Base-by-base conservation (phyloP, 35 echinoderm and acorn worm genomes). In the Apostichopus californicus region DNA sequence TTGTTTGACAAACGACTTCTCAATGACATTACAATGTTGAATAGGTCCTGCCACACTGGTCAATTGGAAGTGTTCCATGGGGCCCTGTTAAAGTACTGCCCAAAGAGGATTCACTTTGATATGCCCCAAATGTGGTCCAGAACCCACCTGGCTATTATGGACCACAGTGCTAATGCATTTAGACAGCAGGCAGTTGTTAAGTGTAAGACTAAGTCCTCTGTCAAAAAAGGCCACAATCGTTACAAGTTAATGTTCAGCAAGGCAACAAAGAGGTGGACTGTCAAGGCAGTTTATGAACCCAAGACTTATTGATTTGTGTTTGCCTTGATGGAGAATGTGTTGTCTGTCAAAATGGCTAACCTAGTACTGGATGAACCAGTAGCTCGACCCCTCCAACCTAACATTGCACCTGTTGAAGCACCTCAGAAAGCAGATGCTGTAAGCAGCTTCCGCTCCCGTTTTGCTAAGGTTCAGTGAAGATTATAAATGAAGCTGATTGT, bases 121-220 rank as follows among this genome's bases (percentile, higher is more conserved):
- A 66, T 66, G 57, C 86, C 86, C 8, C 86, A 88, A 52, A 88
- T 88, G 86, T 13, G 5, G 86, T 64, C 86, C 14, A 28, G 12
- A 72, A 88, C 60, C 3, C 57, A 88, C 0, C 65, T 88, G 1
- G 86, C 86, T 22, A 68, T 88, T 26, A 23, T 88, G 15, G 86
- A 88, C 34, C 86, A 88, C n/a, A 88, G 68, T 28, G 8, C 4
- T 14, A 88, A 88, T 23, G 20, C 60, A 17, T 18, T 18, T 53
- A 12, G 86, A 68, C 6, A 28, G 12, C 86, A 88, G 59, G 86
- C 86, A 9, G 86, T 88, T 22, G 20, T 88, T 13, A 88, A 88
- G 56, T 7, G 8, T 5, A 9, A 87, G 17, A 86, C 86, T 34
- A 20, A 6, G 6, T 84, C 26, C 14, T 21, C 84, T 10, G 34